Evolutionary conservation across 2,888 invertebrate genomes (phyloP).

Genomic region (Elysia crispata): DNA sequence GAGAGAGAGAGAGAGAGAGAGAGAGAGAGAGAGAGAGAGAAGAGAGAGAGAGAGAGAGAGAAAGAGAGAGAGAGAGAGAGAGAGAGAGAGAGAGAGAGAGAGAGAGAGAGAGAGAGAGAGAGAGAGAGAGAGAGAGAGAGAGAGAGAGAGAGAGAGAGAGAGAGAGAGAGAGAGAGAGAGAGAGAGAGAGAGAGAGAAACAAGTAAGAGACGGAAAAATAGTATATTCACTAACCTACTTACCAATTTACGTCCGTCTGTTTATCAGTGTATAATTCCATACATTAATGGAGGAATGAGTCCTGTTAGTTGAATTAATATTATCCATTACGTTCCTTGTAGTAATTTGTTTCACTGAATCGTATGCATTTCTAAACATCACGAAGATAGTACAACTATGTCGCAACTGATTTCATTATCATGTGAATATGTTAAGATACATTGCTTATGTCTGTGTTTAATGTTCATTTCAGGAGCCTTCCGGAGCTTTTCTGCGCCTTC

Average conservation of each 20-base stretch:
- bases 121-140: neutral
- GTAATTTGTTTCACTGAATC: too few species aligned
- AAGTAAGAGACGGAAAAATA: too few species aligned
- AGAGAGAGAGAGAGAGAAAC: slow-evolving; percentile 3
- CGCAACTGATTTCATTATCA: too few species aligned
- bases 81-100: neutral
- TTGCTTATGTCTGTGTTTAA: too few species aligned
- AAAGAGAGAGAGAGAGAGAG: slow-evolving; percentile 24
- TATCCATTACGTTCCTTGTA: neutral
- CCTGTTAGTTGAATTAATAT: neutral
- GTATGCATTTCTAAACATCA: too few species aligned
- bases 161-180: slow-evolving; percentile 13
- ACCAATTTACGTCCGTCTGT: too few species aligned
- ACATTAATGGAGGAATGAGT: neutral
- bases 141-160: neutral
- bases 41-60: slow-evolving; percentile 27
- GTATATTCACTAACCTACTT: too few species aligned
- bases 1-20: slow-evolving; percentile 35
- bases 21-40: slow-evolving; percentile 27
- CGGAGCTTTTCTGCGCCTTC: too few species aligned
- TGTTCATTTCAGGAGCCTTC: too few species aligned
- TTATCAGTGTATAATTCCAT: too few species aligned
- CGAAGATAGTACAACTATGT: too few species aligned
- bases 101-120: neutral
- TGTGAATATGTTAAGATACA: too few species aligned